Evolutionary conservation across 2,113 vertebrate genomes (phyloP), one percentile per base, ranked within the genome.

Genomic region (Rhipidura dahli): DNA sequence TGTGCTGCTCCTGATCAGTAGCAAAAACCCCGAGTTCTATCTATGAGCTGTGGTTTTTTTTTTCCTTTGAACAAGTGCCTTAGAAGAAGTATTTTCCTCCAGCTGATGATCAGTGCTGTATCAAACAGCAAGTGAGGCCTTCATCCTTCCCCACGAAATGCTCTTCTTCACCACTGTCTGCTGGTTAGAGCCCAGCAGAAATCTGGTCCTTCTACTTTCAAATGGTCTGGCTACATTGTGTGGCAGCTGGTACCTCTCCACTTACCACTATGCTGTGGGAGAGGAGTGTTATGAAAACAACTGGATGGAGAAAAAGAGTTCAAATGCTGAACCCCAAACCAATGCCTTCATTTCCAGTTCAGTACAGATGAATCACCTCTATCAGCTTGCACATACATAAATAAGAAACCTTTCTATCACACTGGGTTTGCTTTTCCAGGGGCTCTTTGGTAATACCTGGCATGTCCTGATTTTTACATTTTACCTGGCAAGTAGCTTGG

Each of bases 61-160:
- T 97, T 98, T 93, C 89, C 95, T 98, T 97, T 97, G 84, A 99
- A 99, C 98, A 99, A 99, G 99, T 99, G 99, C 99, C 99, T 99
- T 99, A 98, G 94, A 97, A 94, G 96, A 96, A 96, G 91, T 91
- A 94, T 93, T 96, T 97, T 89, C 91, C 97, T 96, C 96, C 96
- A 69, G 94, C 73, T 91, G 95, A 96, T 96, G 97, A 97, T 97
- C 95, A 96, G 91, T 94, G 88, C 94, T 91, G 20, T 96, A 94
- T 96, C 96, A 91, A 95, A 93, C 78, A 90, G 88, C 45, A 95
- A 96, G 94, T 89, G 96, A 97, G 97, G 95, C 95, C 93, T 97
- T 93, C 87, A 81, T 97, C 90, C 93, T 90, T 93, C 79, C 84
- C 91, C 53, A 8, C 88, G 79, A 87, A 93, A 42, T 11, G 13